Conservation (phyloP, 2,888 invertebrate genomes). For the Agrotis ipsilon region DNA sequence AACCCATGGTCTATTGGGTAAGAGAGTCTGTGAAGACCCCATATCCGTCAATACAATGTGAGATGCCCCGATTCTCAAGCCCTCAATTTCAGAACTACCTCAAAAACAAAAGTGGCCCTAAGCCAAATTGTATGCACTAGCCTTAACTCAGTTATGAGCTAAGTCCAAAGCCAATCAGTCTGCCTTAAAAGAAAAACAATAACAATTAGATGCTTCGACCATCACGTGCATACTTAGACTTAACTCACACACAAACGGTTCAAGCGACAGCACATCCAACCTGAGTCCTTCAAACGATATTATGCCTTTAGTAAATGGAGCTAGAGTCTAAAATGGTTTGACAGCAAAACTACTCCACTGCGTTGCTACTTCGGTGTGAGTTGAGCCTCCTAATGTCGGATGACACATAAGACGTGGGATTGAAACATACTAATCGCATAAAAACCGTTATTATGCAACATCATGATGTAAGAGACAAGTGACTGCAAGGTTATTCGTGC, state of each 20-base stretch:
- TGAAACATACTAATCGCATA: conserved; percentile 27
- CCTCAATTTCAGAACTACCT: not conserved
- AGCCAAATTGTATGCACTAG: not conserved
- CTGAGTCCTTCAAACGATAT: no score
- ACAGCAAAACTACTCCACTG: no score
- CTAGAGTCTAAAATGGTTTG: no score
- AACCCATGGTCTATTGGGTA: not conserved
- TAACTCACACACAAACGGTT: not conserved
- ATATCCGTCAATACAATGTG: not conserved
- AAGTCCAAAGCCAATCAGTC: conserved; percentile 7
- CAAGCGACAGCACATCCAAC: no score
- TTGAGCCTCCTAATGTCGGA: not conserved
- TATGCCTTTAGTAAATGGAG: no score
- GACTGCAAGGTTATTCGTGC: conserved; percentile 25
- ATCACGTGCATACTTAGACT: conserved; percentile 24
- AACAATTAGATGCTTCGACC: conserved; percentile 2
- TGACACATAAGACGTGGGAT: conserved; percentile 45
- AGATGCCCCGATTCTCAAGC: not conserved
- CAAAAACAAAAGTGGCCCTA: not conserved
- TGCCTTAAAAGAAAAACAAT: conserved; percentile 30
- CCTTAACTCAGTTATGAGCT: not conserved
- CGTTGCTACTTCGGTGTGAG: not conserved
- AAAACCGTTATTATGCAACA: conserved; percentile 37
- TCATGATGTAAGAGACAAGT: conserved; percentile 44
- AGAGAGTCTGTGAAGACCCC: not conserved